Evolutionary conservation across 2,113 vertebrate species (phyloP).

Genomic region (Paramormyrops kingsleyae): DNA sequence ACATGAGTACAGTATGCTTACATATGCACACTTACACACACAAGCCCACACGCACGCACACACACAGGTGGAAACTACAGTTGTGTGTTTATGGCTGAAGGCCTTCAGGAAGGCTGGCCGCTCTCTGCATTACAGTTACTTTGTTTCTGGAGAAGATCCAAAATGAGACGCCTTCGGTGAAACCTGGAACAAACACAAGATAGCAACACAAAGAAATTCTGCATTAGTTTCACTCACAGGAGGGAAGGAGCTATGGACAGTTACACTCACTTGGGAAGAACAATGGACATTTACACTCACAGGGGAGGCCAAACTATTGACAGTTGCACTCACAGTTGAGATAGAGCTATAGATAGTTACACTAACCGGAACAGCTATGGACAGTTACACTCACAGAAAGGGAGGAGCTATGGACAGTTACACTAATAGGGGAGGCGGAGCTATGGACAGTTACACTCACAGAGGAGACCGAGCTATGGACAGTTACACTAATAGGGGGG

Average conservation of each 20-base stretch:
- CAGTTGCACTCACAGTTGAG: background rate
- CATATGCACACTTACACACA: conserved; percentile 24
- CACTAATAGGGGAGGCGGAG: background rate
- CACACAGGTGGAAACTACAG: background rate
- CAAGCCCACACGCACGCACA: conserved; percentile 2
- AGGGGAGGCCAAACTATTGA: background rate
- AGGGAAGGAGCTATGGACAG: background rate
- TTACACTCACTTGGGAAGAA: background rate
- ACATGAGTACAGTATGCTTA: background rate
- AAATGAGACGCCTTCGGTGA: conserved; percentile 62
- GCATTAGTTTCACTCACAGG: background rate
- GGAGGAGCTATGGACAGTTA: background rate
- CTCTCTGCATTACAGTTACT: conserved; percentile 39
- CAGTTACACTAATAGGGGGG: background rate
- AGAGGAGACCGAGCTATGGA: background rate
- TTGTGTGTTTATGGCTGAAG: conserved; percentile 1
- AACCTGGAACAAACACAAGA: conserved; percentile 44
- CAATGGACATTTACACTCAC: background rate
- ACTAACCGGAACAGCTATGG: background rate
- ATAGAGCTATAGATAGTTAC: background rate
- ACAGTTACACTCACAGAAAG: background rate
- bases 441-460: background rate
- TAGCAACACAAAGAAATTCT: background rate
- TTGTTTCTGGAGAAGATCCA: conserved; percentile 55
- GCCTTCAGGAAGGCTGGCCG: background rate